Evolutionary conservation across 2,888 invertebrate genomes (phyloP).

Genomic region (Meloe dianella): DNA sequence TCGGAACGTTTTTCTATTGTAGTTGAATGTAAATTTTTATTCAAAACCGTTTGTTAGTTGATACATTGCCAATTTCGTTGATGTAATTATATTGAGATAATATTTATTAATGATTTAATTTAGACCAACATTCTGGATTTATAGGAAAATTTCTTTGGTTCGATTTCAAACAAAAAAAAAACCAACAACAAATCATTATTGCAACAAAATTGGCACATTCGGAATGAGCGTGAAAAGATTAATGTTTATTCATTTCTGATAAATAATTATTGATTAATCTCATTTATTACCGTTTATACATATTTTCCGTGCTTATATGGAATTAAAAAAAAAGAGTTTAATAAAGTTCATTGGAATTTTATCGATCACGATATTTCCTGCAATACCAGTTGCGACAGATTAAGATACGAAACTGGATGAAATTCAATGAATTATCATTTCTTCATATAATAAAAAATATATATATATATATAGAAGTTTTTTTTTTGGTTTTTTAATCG

Average conservation of each 20-base stretch:
- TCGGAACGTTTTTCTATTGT: background rate
- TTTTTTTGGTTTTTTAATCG: background rate
- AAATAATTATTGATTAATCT: background rate
- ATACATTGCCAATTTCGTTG: background rate
- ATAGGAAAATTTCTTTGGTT: constrained; percentile 16
- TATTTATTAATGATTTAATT: constrained; percentile 32
- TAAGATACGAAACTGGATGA: background rate
- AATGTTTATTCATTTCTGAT: background rate
- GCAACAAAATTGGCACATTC: background rate
- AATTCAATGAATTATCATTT: background rate
- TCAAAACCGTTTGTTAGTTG: background rate
- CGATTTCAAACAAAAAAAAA: too few relatives aligned
- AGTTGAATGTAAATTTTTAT: background rate
- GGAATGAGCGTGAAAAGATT: background rate
- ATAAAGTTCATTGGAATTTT: constrained; percentile 8
- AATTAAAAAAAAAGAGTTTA: background rate
- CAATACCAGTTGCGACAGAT: constrained; percentile 3
- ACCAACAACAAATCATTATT: background rate
- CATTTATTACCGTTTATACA: constrained; percentile 5
- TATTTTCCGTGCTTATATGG: too few relatives aligned
- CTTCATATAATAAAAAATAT: background rate
- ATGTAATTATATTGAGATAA: constrained; percentile 23
- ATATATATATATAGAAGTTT: too few relatives aligned
- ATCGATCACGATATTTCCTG: constrained; percentile 10
- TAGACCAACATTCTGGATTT: too few relatives aligned